Evolutionary conservation across 2,888 invertebrate genomes (phyloP).

Genomic region (Polymixis flavicincta): DNA sequence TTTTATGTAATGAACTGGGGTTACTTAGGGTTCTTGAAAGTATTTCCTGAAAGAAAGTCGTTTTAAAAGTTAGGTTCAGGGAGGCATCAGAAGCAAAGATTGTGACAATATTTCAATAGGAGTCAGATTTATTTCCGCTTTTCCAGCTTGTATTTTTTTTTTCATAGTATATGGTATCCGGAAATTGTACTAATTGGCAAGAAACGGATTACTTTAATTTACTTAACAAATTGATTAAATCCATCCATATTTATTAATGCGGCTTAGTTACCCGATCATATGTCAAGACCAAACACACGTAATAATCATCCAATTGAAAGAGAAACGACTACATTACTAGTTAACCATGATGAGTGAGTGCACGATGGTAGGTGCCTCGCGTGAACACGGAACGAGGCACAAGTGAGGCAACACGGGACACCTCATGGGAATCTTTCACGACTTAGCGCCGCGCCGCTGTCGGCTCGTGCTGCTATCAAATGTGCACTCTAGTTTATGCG

Average conservation of each 20-base stretch:
- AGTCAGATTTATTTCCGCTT: too few relatives aligned
- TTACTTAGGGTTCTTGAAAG: slow-evolving; percentile 13
- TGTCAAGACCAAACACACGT: neutral
- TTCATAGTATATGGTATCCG: too few relatives aligned
- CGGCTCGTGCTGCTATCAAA: slow-evolving; percentile 67
- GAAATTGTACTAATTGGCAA: too few relatives aligned
- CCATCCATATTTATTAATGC: too few relatives aligned
- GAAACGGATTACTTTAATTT: too few relatives aligned
- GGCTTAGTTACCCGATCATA: neutral
- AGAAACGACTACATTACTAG: slow-evolving; percentile 2
- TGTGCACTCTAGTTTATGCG: slow-evolving; percentile 54
- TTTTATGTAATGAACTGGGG: slow-evolving; percentile 21
- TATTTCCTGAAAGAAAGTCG: neutral
- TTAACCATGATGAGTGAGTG: slow-evolving; percentile 39
- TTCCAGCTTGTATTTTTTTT: too few relatives aligned
- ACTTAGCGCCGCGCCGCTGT: slow-evolving; percentile 58
- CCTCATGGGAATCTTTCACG: slow-evolving; percentile 75
- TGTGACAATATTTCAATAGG: too few relatives aligned
- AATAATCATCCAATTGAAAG: neutral
- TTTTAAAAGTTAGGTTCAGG: neutral
- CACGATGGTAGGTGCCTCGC: slow-evolving; percentile 56
- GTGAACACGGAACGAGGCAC: slow-evolving; percentile 63
- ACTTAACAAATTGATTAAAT: too few relatives aligned
- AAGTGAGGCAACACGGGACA: slow-evolving; percentile 67
- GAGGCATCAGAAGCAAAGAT: neutral